Conservation (phyloP, 2,888 invertebrate genomes). For the Zhuqinia jingwanae region DNA sequence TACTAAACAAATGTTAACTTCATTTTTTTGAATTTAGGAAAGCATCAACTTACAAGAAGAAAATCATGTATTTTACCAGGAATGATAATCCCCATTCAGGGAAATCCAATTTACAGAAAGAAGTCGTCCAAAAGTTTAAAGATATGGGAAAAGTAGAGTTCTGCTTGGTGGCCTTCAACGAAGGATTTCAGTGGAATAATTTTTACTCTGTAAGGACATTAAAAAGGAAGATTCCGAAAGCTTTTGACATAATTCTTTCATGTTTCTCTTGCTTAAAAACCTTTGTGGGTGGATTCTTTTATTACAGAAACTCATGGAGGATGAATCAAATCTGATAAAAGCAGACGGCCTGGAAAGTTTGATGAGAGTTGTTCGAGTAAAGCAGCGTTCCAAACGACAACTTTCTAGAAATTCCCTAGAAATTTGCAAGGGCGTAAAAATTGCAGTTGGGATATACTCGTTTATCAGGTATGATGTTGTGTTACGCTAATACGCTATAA, state of each 20-base stretch:
- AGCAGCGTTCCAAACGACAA: conserved; percentile 72
- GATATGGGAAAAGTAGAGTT: conserved; percentile 77
- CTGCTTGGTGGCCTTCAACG: conserved; percentile 73
- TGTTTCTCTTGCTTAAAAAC: not conserved
- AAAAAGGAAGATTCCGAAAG: too few species aligned
- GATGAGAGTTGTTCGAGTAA: conserved; percentile 74
- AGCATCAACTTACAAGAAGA: conserved; percentile 69
- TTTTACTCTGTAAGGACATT: conserved; percentile 65
- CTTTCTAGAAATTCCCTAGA: conserved; percentile 70
- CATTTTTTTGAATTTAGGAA: conserved; percentile 66
- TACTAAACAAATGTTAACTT: not conserved
- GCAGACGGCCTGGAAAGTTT: conserved; percentile 67
- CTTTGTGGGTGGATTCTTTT: not conserved
- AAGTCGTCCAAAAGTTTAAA: conserved; percentile 73
- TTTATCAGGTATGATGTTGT: conserved; percentile 72
- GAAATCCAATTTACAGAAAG: conserved; percentile 64
- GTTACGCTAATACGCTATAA: not conserved
- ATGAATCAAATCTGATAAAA: conserved; percentile 59
- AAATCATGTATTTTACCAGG: conserved; percentile 75
- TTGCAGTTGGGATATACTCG: conserved; percentile 77
- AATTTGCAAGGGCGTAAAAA: conserved; percentile 70
- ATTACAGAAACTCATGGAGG: conserved; percentile 63
- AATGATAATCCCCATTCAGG: conserved; percentile 75
- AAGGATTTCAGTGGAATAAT: conserved; percentile 67
- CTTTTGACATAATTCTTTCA: not conserved